phyloP scores from a whole-genome alignment of 2,888 invertebrate species.

The Drosophila nr. fundita region DNA sequence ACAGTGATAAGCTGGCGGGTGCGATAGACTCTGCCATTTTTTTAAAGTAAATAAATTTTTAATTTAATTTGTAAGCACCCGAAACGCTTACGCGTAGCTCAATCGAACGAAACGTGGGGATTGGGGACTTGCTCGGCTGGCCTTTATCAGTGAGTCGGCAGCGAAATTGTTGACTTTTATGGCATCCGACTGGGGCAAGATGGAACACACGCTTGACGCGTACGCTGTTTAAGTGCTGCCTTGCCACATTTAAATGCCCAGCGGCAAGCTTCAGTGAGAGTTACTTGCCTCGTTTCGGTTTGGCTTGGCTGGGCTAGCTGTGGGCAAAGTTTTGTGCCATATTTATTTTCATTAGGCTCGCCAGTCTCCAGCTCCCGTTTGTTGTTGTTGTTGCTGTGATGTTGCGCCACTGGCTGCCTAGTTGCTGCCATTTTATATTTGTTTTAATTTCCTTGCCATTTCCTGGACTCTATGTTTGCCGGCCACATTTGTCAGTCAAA shows the following conservation, averaged over 20 bases:
- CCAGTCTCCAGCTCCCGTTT: conserved; percentile 22
- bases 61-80: conserved; percentile 77
- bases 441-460: conserved; percentile 80
- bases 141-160: conserved; percentile 66
- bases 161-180: conserved; percentile 77
- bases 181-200: conserved; percentile 56
- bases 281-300: conserved; percentile 16
- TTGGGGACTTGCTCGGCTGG: conserved; percentile 34
- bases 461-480: conserved; percentile 56
- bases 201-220: conserved; percentile 15
- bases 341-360: conserved; percentile 72
- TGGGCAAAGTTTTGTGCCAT: conserved; percentile 61
- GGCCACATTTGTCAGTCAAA: conserved; percentile 79
- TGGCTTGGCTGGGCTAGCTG: conserved; percentile 8
- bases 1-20: conserved; percentile 57
- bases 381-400: conserved; percentile 15
- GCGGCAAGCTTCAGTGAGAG: conserved; percentile 37
- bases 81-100: conserved; percentile 77
- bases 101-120: conserved; percentile 57
- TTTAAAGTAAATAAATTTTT: conserved; percentile 75
- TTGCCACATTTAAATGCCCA: conserved; percentile 59
- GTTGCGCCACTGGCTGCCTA: conserved; percentile 32
- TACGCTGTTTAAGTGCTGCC: conserved; percentile 47
- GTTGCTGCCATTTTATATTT: conserved; percentile 75
- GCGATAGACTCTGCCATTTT: conserved; percentile 39